Conservation (phyloP, 2,797 vertebrate genomes). For the Hoplostethus mediterraneus region DNA sequence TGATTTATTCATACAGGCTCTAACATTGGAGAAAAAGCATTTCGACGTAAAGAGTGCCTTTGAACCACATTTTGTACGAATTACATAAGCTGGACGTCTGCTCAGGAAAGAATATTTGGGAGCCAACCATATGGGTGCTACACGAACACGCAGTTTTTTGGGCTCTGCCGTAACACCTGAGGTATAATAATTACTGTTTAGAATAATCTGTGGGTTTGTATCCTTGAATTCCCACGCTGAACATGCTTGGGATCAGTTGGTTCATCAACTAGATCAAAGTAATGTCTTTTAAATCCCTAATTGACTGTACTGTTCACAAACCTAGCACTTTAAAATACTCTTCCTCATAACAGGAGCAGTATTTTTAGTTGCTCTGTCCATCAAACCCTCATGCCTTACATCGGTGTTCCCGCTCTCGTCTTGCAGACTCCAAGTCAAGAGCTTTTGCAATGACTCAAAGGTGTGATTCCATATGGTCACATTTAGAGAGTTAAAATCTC, state of each 20-base stretch:
- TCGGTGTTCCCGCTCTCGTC: background rate
- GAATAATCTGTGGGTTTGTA: slow-evolving; percentile 20
- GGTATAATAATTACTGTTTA: slow-evolving; percentile 35
- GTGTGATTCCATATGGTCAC: background rate
- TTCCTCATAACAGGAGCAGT: background rate
- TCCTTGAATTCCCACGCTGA: slow-evolving; percentile 10
- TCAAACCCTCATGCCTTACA: background rate
- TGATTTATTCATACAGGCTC: slow-evolving; percentile 46
- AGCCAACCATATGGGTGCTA: slow-evolving; percentile 69
- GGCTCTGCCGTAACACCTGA: slow-evolving; percentile 42
- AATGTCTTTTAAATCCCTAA: slow-evolving; percentile 4
- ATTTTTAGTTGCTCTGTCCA: background rate
- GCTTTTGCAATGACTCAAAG: background rate
- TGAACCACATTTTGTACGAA: slow-evolving; percentile 66
- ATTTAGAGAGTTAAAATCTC: background rate
- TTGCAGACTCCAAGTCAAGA: background rate
- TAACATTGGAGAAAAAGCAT: slow-evolving; percentile 37
- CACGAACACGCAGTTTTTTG: slow-evolving; percentile 48
- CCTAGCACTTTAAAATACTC: background rate
- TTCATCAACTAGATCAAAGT: slow-evolving; percentile 1
- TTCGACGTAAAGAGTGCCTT: slow-evolving; percentile 62
- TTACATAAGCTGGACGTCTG: slow-evolving; percentile 64
- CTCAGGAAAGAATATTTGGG: slow-evolving; percentile 66
- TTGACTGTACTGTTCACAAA: slow-evolving; percentile 5
- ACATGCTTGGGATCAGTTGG: background rate